phyloP scores from a whole-genome alignment of 1,140 invertebrate species.

The Helicoverpa zea region DNA sequence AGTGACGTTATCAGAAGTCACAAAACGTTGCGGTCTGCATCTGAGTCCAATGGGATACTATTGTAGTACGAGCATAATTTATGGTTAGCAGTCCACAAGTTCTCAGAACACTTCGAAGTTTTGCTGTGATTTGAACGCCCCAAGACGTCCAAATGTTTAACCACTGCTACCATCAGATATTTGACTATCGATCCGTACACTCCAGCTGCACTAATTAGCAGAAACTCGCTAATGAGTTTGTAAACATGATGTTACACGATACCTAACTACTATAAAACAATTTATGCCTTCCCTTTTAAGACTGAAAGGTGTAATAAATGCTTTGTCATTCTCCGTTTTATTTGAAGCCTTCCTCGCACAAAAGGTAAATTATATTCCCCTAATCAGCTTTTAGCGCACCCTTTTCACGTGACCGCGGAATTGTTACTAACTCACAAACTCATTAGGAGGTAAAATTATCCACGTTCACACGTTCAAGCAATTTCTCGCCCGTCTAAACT shows the following conservation, averaged over 20 bases:
- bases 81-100: not conserved
- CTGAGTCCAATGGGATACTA: not conserved
- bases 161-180: too few relatives aligned
- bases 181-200: too few relatives aligned
- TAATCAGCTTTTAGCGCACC: not conserved
- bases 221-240: too few relatives aligned
- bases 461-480: not conserved
- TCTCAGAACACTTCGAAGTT: too few relatives aligned
- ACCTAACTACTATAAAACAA: not conserved
- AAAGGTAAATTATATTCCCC: slow-evolving; percentile 4
- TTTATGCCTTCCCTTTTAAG: not conserved
- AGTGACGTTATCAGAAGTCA: not conserved
- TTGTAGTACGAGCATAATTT: not conserved
- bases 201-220: too few relatives aligned
- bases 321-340: not conserved
- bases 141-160: too few relatives aligned
- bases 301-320: not conserved
- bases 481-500: not conserved
- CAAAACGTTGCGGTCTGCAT: not conserved
- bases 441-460: slow-evolving; percentile 2
- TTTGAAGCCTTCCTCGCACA: not conserved
- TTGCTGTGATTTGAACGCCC: too few relatives aligned
- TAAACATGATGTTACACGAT: not conserved
- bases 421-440: slow-evolving; percentile 30
- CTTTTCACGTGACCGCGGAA: not conserved